Conservation (phyloP, 2,113 vertebrate genomes). For the Notarius lentiginosus region DNA sequence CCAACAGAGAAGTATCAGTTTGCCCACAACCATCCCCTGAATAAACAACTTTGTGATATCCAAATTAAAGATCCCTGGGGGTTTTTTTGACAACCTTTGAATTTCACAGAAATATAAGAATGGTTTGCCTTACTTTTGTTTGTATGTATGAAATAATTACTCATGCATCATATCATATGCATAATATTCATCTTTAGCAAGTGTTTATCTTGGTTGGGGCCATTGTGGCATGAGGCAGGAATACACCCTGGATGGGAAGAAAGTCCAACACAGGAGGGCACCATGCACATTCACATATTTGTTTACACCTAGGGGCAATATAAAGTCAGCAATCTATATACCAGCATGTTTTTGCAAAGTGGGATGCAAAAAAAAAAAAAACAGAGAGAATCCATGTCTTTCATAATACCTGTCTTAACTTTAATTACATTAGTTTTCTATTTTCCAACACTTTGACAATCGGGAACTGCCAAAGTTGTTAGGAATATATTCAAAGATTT, state of each 20-base stretch:
- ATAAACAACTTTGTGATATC: background rate
- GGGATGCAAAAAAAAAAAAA: background rate
- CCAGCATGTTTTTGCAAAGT: background rate
- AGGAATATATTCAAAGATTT: background rate
- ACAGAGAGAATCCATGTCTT: background rate
- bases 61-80: background rate
- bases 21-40: background rate
- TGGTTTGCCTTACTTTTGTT: background rate
- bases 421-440: background rate
- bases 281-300: background rate
- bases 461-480: background rate
- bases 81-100: background rate
- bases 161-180: background rate
- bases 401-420: background rate
- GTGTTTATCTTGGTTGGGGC: background rate
- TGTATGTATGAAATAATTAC: background rate
- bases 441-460: background rate
- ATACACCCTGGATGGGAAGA: background rate
- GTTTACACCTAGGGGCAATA: background rate
- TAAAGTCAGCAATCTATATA: background rate
- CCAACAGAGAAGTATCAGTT: background rate
- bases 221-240: too few relatives aligned
- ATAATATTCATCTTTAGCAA: background rate
- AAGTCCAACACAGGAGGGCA: background rate
- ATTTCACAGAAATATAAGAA: background rate